These are phyloP conservation scores for Drosophila percnosoma DNA, from an alignment of 2,888 invertebrate genomes.

Conservation along the genomic window DNA sequence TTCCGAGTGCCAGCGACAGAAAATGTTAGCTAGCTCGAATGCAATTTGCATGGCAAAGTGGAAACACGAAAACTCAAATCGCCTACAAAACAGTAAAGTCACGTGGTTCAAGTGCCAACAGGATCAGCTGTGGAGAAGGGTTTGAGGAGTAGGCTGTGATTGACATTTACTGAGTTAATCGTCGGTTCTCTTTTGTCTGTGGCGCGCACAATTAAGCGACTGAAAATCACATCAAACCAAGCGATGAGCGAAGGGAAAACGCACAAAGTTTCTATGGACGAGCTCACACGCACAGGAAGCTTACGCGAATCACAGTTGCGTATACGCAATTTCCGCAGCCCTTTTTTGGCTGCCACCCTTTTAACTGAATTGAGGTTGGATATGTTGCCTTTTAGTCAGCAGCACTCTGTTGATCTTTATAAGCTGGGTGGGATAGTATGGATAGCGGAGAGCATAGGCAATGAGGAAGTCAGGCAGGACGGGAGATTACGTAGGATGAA, in stretches of 20 bases:
- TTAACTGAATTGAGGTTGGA: background rate
- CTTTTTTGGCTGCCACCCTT: background rate
- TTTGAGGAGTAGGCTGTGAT: conserved; percentile 1
- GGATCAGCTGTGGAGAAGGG: background rate
- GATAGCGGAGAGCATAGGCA: background rate
- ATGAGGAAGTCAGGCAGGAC: background rate
- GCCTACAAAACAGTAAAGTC: background rate
- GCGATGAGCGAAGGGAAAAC: conserved; percentile 14
- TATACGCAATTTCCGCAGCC: conserved; percentile 30
- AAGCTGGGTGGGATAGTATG: background rate
- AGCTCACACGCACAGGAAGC: background rate
- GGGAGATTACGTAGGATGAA: background rate
- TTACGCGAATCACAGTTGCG: conserved; percentile 4
- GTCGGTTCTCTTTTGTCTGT: conserved; percentile 41
- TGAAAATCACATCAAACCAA: conserved; percentile 50
- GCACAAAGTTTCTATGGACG: conserved; percentile 3
- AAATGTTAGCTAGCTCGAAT: background rate
- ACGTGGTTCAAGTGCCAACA: conserved; percentile 11
- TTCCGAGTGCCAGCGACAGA: conserved; percentile 3
- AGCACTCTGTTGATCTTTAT: background rate
- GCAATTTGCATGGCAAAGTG: conserved; percentile 13
- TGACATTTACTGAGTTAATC: conserved; percentile 12
- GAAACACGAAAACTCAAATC: conserved; percentile 4
- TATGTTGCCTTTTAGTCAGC: background rate
- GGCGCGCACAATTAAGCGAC: conserved; percentile 66